phyloP scores from a whole-genome alignment of 2,797 vertebrate genomes.

The Mormyrops attenuatus region DNA sequence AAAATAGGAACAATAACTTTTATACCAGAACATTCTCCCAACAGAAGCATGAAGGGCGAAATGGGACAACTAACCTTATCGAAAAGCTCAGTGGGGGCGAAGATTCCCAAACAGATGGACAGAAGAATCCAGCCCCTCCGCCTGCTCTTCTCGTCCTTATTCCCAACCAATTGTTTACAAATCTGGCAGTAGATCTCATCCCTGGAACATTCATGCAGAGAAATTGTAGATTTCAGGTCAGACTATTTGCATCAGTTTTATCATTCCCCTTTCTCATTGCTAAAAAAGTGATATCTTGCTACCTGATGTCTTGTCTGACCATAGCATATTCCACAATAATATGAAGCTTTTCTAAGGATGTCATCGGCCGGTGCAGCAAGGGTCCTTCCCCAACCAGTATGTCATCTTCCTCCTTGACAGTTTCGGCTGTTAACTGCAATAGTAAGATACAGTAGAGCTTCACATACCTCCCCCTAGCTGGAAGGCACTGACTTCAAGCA shows the following conservation, averaged over 20 bases:
- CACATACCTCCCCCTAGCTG: background rate
- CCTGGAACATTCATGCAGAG: slow-evolving; percentile 54
- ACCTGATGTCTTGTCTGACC: slow-evolving; percentile 80
- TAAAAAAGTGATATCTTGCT: slow-evolving; percentile 16
- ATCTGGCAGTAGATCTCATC: slow-evolving; percentile 99
- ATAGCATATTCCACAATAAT: slow-evolving; percentile 83
- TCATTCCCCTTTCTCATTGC: background rate
- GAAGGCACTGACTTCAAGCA: background rate
- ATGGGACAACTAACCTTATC: slow-evolving; percentile 61
- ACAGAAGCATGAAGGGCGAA: too few species aligned
- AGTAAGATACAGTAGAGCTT: background rate
- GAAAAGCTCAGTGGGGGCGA: slow-evolving; percentile 78
- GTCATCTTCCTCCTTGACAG: slow-evolving; percentile 59
- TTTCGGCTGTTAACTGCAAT: slow-evolving; percentile 55
- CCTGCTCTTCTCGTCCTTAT: slow-evolving; percentile 72
- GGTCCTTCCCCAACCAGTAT: slow-evolving; percentile 57
- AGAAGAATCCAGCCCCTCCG: slow-evolving; percentile 91
- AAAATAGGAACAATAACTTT: background rate
- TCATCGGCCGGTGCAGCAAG: slow-evolving; percentile 74
- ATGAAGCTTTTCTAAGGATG: slow-evolving; percentile 88
- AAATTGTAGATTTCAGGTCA: background rate
- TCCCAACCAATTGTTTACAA: slow-evolving; percentile 90
- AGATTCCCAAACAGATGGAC: slow-evolving; percentile 90
- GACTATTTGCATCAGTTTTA: background rate
- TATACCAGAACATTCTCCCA: background rate